These are phyloP conservation scores for Delia radicum DNA, from an alignment of 1,140 invertebrate species.

Conservation along the genomic window DNA sequence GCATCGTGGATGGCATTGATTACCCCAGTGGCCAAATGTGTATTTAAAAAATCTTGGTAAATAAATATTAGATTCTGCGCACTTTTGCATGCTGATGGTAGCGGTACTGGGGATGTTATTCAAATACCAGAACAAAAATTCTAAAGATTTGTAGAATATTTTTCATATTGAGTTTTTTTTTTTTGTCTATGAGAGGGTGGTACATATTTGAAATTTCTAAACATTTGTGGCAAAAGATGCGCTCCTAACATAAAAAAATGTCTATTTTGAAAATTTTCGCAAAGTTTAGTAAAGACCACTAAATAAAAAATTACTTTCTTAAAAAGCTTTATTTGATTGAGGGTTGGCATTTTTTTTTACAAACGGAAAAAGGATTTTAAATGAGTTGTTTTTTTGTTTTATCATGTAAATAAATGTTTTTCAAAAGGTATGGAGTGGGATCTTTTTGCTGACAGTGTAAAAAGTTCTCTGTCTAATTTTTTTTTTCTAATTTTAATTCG, in stretches of 20 bases:
- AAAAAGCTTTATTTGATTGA: too few relatives aligned
- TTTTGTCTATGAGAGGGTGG: not conserved
- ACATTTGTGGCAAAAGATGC: constrained; percentile 12
- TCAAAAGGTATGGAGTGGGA: too few relatives aligned
- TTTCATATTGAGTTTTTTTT: not conserved
- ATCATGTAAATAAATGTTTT: too few relatives aligned
- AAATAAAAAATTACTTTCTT: too few relatives aligned
- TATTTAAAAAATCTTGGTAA: not conserved
- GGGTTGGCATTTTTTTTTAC: too few relatives aligned
- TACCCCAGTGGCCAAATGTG: not conserved
- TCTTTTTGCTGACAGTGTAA: too few relatives aligned
- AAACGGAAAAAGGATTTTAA: too few relatives aligned
- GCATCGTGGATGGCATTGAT: not conserved
- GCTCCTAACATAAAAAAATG: constrained; percentile 17
- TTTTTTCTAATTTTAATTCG: too few relatives aligned
- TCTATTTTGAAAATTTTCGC: not conserved
- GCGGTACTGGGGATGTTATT: not conserved
- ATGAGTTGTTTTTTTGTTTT: too few relatives aligned
- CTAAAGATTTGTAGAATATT: not conserved
- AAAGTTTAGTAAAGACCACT: not conserved
- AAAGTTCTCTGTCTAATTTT: too few relatives aligned
- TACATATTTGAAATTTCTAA: constrained; percentile 4
- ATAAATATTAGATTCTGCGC: constrained; percentile 5
- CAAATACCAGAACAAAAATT: not conserved
- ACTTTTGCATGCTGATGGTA: not conserved